Evolutionary conservation across 1,140 invertebrate genomes (phyloP), one percentile per base, ranked within the genome.

Genomic region (Andricus grossulariae): DNA sequence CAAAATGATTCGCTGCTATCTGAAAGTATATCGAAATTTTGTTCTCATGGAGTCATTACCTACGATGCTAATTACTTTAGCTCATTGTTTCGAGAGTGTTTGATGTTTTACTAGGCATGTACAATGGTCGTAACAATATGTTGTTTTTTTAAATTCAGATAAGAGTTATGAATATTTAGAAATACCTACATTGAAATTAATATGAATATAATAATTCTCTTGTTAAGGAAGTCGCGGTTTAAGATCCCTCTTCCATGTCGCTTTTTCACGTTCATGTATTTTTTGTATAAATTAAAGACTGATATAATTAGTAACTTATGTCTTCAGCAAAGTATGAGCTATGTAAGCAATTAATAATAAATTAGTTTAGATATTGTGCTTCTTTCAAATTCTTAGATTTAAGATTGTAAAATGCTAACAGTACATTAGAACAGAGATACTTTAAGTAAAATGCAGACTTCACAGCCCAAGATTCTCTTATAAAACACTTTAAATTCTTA

Each of bases 1-100:
- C 60, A 66, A 66, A 66, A 66, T 66, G 60, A 66, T 66, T 66
- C 60, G 12, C 60, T 66, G 39, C 25, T 66, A 66, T 66, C 60
- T 66, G 60, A 66, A 66, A 66, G 60, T 66, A 66, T 66, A 32
- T 66, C 39, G 60, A 66, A 32, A 39, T 39, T 66, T 66, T 39
- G 25, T 66, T 66, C 60, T 39, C 60, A 66, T 39, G 60, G 25
- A 66, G 60, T 66, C 32, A 66, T 66, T 66, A 66, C 16, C 60
- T 15, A 66, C 60, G 39, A 66, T 66, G 25, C 25, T 66, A 66
- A 66, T 66, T 66, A 66, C 60, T 66, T 66, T 66, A 66, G 60
- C 39, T 66, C 60, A 66, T 66, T 66, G 60, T 66, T 66, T n/a
- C 60, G n/a, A 0, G 60, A 39, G n/a, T 66, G n/a, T 66, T 66